Conservation (phyloP, 2,113 vertebrate genomes). For the Suricata suricatta region DNA sequence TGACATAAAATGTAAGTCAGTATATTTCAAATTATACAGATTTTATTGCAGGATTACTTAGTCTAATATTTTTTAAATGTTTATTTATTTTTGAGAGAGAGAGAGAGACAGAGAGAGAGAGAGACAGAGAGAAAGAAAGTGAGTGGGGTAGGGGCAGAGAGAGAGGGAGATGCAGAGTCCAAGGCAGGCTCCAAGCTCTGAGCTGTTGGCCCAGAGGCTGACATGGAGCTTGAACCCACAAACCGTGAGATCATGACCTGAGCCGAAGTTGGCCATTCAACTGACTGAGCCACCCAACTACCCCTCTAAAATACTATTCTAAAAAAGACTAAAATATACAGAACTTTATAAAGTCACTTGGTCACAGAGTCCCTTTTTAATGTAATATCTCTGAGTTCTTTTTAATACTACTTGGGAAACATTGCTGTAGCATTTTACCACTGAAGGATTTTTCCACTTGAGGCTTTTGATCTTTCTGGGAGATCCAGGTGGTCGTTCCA, state of each 20-base stretch:
- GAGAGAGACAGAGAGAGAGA: no score
- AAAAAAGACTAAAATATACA: not conserved
- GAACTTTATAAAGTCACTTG: not conserved
- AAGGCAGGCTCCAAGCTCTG: no score
- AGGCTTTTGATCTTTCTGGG: not conserved
- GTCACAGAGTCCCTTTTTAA: not conserved
- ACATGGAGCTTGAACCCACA: no score
- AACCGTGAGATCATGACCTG: no score
- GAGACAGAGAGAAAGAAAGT: no score
- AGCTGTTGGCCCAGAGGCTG: no score
- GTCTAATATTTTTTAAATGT: not conserved
- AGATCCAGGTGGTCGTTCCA: not conserved
- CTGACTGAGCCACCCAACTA: no score
- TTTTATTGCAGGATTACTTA: not conserved
- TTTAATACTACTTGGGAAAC: not conserved
- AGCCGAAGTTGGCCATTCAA: no score
- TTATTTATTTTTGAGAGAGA: no score
- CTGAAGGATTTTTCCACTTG: not conserved
- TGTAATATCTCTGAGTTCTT: not conserved
- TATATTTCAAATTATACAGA: not conserved
- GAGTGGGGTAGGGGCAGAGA: no score
- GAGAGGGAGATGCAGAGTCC: no score
- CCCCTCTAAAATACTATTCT: not conserved
- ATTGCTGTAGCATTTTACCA: not conserved
- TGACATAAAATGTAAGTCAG: not conserved